Evolutionary conservation across 2,797 vertebrate genomes (phyloP).

Genomic region (Acanthurus tractus): DNA sequence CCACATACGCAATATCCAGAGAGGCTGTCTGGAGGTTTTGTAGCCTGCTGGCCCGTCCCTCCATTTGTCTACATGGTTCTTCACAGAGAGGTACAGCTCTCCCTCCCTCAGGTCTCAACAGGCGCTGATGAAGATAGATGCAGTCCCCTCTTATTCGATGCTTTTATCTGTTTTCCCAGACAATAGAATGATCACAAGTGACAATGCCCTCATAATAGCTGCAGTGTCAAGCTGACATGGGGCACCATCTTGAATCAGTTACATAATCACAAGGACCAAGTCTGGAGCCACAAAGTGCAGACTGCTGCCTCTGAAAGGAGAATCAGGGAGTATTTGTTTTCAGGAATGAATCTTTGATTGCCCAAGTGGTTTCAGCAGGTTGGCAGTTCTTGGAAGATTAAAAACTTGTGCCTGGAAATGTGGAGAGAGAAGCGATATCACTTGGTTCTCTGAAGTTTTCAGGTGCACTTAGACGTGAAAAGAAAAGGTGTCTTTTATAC

Average conservation of each 20-base stretch:
- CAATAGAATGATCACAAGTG: slow-evolving; percentile 25
- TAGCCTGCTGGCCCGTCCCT: slow-evolving; percentile 10
- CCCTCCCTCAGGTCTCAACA: slow-evolving; percentile 18
- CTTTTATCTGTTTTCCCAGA: slow-evolving; percentile 9
- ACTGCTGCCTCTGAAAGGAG: slow-evolving; percentile 1
- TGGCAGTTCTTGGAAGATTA: slow-evolving; percentile 41
- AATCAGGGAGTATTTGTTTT: slow-evolving; percentile 36
- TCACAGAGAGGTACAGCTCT: slow-evolving; percentile 16
- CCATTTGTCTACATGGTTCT: slow-evolving; percentile 37
- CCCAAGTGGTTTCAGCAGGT: slow-evolving; percentile 29
- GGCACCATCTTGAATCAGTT: slow-evolving; percentile 14
- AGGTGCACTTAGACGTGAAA: not conserved
- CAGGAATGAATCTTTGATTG: slow-evolving; percentile 26
- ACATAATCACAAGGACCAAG: not conserved
- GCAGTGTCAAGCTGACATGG: slow-evolving; percentile 1
- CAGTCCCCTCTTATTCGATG: slow-evolving; percentile 5
- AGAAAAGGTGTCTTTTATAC: slow-evolving; percentile 29
- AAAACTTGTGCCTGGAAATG: slow-evolving; percentile 26
- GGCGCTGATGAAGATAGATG: slow-evolving; percentile 35
- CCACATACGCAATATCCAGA: slow-evolving; percentile 64
- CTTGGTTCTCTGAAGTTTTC: slow-evolving; percentile 1
- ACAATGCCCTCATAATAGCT: slow-evolving; percentile 10
- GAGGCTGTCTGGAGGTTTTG: slow-evolving; percentile 27
- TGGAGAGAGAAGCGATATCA: slow-evolving; percentile 17
- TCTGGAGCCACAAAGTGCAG: not conserved